A percentile compares a stretch with the other conserved stretches of the same genome.
Evolutionary conservation across 2,797 vertebrate genomes (phyloP).

Genomic region (Manis javanica): DNA sequence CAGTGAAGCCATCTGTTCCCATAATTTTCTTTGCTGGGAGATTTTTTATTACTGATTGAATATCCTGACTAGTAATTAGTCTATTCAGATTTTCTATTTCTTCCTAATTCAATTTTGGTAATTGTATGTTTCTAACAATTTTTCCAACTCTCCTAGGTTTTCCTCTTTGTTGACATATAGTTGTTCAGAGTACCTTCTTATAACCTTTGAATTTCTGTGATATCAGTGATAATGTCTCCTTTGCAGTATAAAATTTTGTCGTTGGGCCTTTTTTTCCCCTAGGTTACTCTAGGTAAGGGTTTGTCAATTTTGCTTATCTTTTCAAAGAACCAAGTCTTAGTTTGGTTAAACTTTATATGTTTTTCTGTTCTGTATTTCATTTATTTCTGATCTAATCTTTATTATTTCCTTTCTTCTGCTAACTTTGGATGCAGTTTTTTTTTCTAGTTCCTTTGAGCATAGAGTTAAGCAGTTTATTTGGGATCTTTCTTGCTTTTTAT

Average conservation of each 20-base stretch:
- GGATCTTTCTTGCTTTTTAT: neutral
- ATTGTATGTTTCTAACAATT: neutral
- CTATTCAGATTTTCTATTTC: neutral
- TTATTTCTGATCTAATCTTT: neutral
- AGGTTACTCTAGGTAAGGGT: neutral
- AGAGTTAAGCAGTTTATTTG: neutral
- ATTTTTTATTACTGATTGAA: neutral
- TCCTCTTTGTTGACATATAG: neutral
- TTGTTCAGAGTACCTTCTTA: neutral
- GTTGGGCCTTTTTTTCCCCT: neutral
- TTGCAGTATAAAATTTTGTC: neutral
- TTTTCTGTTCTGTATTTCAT: neutral
- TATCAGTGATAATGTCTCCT: neutral
- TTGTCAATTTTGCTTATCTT: neutral
- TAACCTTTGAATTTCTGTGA: neutral
- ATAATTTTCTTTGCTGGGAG: neutral
- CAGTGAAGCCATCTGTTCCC: neutral
- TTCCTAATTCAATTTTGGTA: neutral
- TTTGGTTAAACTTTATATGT: neutral
- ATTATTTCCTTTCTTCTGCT: neutral
- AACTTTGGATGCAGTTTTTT: neutral
- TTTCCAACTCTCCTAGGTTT: neutral
- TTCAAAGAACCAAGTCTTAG: neutral
- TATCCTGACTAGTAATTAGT: neutral
- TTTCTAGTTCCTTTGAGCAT: neutral